phyloP scores from a whole-genome alignment of 2,888 invertebrate genomes.

The Sthenelais limicola region DNA sequence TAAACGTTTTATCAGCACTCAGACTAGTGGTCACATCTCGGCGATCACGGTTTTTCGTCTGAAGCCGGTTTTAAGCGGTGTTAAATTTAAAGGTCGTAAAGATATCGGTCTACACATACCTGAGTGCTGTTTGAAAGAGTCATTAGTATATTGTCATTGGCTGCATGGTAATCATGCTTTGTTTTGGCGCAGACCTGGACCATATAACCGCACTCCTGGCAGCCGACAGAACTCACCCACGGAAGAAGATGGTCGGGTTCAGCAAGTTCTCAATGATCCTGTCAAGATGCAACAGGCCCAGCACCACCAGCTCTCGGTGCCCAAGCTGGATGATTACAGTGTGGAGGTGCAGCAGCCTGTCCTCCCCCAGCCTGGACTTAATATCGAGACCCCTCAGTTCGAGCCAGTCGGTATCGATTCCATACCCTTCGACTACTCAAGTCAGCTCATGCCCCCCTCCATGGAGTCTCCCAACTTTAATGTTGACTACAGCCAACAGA shows the following conservation, averaged over 20 bases:
- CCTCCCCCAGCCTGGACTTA: conserved; percentile 56
- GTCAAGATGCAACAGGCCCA: conserved; percentile 16
- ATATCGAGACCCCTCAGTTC: conserved; percentile 66
- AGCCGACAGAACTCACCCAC: conserved; percentile 94
- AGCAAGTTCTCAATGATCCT: conserved; percentile 8
- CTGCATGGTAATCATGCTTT: neutral
- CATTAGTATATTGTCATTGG: neutral
- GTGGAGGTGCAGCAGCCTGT: conserved; percentile 58
- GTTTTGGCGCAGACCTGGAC: neutral
- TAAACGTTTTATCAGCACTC: no score
- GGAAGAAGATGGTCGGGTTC: conserved; percentile 80
- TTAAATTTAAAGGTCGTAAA: neutral
- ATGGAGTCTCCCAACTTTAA: conserved; percentile 72
- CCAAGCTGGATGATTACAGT: conserved; percentile 54
- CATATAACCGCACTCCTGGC: conserved; percentile 74
- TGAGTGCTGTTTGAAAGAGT: neutral
- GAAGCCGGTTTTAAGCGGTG: neutral
- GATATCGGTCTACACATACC: neutral
- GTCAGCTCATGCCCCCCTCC: conserved; percentile 66
- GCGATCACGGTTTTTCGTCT: no score
- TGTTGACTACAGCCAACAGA: conserved; percentile 70
- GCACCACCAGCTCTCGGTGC: conserved; percentile 50
- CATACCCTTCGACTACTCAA: conserved; percentile 69
- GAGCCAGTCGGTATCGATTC: conserved; percentile 71
- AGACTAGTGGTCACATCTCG: no score